Evolutionary conservation across 2,113 vertebrate genomes (phyloP).

Genomic region (Myrmecobius fasciatus): DNA sequence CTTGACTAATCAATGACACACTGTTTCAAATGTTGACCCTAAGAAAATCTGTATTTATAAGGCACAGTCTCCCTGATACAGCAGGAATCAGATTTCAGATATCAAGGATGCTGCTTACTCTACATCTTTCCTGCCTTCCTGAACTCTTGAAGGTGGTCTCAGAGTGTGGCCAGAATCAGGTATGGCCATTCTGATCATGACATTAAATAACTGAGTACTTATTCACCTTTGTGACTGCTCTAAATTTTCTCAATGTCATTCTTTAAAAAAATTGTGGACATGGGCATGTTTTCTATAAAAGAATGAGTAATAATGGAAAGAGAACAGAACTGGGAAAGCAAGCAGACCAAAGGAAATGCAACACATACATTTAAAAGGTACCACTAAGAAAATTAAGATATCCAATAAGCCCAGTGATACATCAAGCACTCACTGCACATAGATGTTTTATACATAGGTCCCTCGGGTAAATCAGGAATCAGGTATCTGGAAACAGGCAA

Average conservation of each 20-base stretch:
- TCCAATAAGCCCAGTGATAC: constrained; percentile 4
- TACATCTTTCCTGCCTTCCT: neutral
- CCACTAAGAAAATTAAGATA: neutral
- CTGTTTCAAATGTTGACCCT: neutral
- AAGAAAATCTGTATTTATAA: neutral
- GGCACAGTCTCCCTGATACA: neutral
- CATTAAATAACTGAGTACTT: neutral
- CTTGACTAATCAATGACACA: neutral
- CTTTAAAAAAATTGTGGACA: neutral
- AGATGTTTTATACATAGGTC: neutral
- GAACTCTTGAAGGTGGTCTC: neutral
- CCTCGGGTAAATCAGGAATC: neutral
- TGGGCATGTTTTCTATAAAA: constrained; percentile 19
- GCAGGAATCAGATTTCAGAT: neutral
- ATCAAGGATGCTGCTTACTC: neutral
- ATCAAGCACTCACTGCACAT: neutral
- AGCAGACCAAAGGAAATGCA: constrained; percentile 6
- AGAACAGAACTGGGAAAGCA: neutral
- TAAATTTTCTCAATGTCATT: neutral
- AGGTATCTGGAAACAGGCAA: neutral
- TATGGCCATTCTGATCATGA: neutral
- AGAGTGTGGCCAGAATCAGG: neutral
- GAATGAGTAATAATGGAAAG: neutral
- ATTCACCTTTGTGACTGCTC: neutral
- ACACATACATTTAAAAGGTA: neutral